Conservation (phyloP, 2,797 vertebrate genomes). For the Alectoris magna region DNA sequence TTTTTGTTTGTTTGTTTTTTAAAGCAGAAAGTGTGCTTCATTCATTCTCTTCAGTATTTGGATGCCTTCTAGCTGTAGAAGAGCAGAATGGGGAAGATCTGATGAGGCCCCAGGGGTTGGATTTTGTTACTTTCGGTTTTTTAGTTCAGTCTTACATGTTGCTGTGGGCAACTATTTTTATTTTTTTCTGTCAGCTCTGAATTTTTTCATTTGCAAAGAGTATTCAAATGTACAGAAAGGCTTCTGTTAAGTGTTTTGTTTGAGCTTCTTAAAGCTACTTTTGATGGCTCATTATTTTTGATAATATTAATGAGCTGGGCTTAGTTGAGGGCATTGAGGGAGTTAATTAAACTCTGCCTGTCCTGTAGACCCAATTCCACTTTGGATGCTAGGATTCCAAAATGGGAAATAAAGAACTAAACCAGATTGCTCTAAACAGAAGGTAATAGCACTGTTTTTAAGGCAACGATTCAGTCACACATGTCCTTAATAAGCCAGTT, state of each 20-base stretch:
- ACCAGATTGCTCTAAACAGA: not conserved
- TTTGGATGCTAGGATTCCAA: not conserved
- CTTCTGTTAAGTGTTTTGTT: slow-evolving; percentile 13
- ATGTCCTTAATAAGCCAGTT: not conserved
- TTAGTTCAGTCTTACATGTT: not conserved
- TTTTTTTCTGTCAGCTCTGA: slow-evolving; percentile 6
- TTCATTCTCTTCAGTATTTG: not conserved
- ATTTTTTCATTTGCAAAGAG: slow-evolving; percentile 2
- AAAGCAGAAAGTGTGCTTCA: not conserved
- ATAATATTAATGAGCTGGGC: not conserved
- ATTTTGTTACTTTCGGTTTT: not conserved
- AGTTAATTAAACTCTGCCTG: not conserved
- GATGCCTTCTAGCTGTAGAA: not conserved
- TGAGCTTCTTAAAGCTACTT: slow-evolving; percentile 5
- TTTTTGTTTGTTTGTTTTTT: not conserved
- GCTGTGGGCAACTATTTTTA: not conserved
- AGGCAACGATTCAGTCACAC: not conserved
- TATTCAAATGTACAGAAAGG: not conserved
- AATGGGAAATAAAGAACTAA: not conserved
- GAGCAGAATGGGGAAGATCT: not conserved
- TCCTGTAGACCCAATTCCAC: not conserved
- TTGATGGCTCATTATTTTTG: slow-evolving; percentile 1
- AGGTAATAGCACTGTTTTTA: not conserved
- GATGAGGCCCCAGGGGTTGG: not conserved
- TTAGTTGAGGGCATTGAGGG: not conserved